phyloP scores from a whole-genome alignment of 2,888 invertebrate species.

The Drosophila buzzatii region DNA sequence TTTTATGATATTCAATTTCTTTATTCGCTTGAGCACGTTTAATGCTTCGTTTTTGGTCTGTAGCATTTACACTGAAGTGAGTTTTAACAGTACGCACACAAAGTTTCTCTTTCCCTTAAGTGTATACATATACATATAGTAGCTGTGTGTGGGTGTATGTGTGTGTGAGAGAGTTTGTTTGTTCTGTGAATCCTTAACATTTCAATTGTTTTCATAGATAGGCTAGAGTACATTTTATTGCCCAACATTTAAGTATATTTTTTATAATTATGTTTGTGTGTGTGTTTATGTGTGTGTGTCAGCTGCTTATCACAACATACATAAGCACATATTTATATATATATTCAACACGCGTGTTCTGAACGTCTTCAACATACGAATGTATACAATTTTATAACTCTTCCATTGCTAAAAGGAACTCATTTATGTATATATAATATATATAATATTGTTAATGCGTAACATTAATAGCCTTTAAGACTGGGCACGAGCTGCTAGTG shows the following conservation, averaged over 20 bases:
- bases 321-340: slow-evolving; percentile 31
- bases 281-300: slow-evolving; percentile 12
- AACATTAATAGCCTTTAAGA: slow-evolving; percentile 76
- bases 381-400: slow-evolving; percentile 38
- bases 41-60: slow-evolving; percentile 6
- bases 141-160: slow-evolving; percentile 12
- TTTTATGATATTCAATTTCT: slow-evolving; percentile 1
- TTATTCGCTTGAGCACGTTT: not conserved
- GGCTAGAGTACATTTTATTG: slow-evolving; percentile 71
- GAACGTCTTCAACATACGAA: slow-evolving; percentile 33
- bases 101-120: not conserved
- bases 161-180: slow-evolving; percentile 3
- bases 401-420: slow-evolving; percentile 66
- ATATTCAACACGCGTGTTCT: slow-evolving; percentile 28
- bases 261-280: slow-evolving; percentile 24
- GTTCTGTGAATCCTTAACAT: slow-evolving; percentile 50
- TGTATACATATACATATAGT: slow-evolving; percentile 24
- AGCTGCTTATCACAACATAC: slow-evolving; percentile 33
- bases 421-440: slow-evolving; percentile 59
- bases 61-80: slow-evolving; percentile 17
- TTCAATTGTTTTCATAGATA: slow-evolving; percentile 50
- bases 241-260: slow-evolving; percentile 74
- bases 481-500: slow-evolving; percentile 55
- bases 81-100: slow-evolving; percentile 2
- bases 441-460: slow-evolving; percentile 50